Base-by-base conservation (phyloP, 1,140 invertebrate genomes). In the Lutraria rhynchaena region DNA sequence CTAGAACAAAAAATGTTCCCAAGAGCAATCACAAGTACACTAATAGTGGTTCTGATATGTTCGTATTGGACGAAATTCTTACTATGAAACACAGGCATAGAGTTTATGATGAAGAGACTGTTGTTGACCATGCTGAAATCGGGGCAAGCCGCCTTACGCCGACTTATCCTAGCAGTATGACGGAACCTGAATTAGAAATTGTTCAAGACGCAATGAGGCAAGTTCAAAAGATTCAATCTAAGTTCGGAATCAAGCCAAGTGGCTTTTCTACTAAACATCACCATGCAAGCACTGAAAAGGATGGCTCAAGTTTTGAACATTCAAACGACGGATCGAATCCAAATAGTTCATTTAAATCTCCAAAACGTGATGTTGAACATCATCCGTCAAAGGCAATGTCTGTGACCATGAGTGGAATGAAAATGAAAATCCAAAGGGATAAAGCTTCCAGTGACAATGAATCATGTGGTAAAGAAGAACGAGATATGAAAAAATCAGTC, bases 151-250 rank as follows among this genome's bases (percentile, higher is more conserved):
- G 37, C 5, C 5, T 7, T 19, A 27, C 4, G 44, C 19, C 37
- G 24, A 24, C n/a, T 3, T 46, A 44, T 24, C 46, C 51, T 17
- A 17, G 19, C 4, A 37, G 15, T 22, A 41, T 22, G 27, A 17
- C 51, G 4, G 51, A 33, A 35, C 4, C 17, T 19, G 35, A 76
- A 9, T n/a, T 76, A 2, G 24, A 37, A 9, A 58, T 33, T 0
- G 41, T 63, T 24, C 22, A 61, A 63, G 46, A 63, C 31, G 44
- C 73, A 4, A 61, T 76, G 73, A 60, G n/a, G 29, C 31, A 60
- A 31, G 44, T 76, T 3, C 57, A 76, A 24, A 35, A 76, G 5
- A 76, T 76, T 63, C 73, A 76, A 24, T 35, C 55, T 3, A n/a
- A 27, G n/a, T 63, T 76, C 63, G 58, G 57, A 15, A 63, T 61